Base-by-base conservation (phyloP, 2,797 vertebrate species). In the Melanotaenia nigrans region DNA sequence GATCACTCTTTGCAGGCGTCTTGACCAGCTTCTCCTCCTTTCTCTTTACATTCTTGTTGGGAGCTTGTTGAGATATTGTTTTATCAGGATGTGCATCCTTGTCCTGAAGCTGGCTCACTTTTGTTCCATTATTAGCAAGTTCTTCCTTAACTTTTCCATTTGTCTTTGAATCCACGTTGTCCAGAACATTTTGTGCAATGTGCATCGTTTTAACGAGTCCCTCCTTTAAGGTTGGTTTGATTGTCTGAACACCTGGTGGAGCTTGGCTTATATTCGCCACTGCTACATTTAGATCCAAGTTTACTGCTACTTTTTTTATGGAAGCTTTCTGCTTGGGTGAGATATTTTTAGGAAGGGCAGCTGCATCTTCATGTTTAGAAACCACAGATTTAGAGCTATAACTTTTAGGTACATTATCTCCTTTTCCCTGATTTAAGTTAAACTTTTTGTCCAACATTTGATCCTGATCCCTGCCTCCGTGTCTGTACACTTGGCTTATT, bases 401-500 rank as follows among this genome's bases (percentile, higher is more conserved):
- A 16, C 13, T 38, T 18, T 69, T 70, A 18, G 8, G 35, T 2
- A 18, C 12, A n/a, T 7, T 0, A 53, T 33, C 56, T 33, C 14
- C 42, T n/a, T 40, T 22, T 10, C 36, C 57, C 60, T 38, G 65
- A 25, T 57, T 45, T 18, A 36, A 16, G 30, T 25, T 47, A 10
- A 58, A 2, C 38, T 33, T 58, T 11, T 56, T 32, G 36, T 22
- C 30, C 28, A 62, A 3, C 38, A 47, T 58, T 4, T 55, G 13
- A 24, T 58, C 71, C 38, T 4, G 42, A 8, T 60, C 72, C 61
- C 54, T 82, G 14, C 35, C 62, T 30, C 68, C 68, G 0, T 78
- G 74, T 77, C 90, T 89, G 84, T 94, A 92, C 28, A 91, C 86
- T 10, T 85, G 47, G 2, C 73, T 77, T 0, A 90, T 30, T 32